Base-by-base conservation (phyloP, 2,113 vertebrate genomes). In the Numida meleagris region DNA sequence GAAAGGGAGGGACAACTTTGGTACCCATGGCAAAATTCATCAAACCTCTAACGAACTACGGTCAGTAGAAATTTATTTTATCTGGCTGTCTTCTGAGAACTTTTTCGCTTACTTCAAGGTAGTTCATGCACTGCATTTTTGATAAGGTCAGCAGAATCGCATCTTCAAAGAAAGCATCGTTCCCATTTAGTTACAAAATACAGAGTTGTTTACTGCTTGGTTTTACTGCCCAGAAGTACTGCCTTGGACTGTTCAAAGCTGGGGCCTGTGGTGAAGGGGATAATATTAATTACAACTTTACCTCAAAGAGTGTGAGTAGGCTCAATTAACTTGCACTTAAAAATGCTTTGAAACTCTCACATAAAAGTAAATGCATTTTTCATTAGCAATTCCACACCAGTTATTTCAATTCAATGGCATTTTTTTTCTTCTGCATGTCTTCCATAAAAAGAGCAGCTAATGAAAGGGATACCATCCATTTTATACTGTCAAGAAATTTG, bases 271-370 rank as follows among this genome's bases (percentile, higher is more conserved):
- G 42, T 77, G 42, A 88, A 67, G 5, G 15, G 1, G 6, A 66
- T 88, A 88, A 86, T 86, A 86, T 67, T 80, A 84, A 74, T 82
- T 84, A 91, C 48, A 29, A 42, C 33, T 67, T 67, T 38, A 91
- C 4, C 29, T 17, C 25, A 63, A 88, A 90, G 42, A 23, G 5
- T 31, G 10, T 53, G 36, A 66, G 33, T 53, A 88, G 9, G 8
- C 9, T 81, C 51, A 94, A 88, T 74, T 66, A 82, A 61, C 16
- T 82, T 84, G 36, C 21, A 61, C n/a, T 87, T 88, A 36, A 76
- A 94, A 94, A 43, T 1, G 1, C 31, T 93, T 88, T 88, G 57
- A 88, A 91, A 55, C 4, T 43, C 38, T 88, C 31, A 53, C 6
- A 84, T 61, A 50, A 68, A 74, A 83, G 19, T 86, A 82, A 43